Evolutionary conservation across 2,113 vertebrate genomes (phyloP).

Genomic region (Isichthys henryi): DNA sequence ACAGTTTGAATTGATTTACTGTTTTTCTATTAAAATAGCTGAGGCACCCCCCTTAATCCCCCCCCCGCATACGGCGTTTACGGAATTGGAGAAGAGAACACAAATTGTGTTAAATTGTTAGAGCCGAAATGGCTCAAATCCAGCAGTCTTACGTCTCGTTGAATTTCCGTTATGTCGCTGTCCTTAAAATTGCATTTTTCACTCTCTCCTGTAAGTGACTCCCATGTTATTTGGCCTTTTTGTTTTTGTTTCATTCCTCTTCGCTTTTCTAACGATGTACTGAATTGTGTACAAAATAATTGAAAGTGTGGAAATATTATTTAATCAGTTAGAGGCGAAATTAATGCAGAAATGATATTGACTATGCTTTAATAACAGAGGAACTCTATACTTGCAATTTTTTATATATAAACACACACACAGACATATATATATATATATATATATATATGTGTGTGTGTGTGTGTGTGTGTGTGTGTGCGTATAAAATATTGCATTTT

Average conservation of each 20-base stretch:
- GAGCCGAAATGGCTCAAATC: neutral
- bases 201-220: neutral
- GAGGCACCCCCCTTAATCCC: conserved; percentile 3
- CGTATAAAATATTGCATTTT: neutral
- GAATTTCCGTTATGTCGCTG: conserved; percentile 27
- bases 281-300: neutral
- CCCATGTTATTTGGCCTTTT: neutral
- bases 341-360: neutral
- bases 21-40: conserved; percentile 31
- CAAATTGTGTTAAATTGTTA: conserved; percentile 22
- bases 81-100: conserved; percentile 19
- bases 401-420: too few relatives aligned
- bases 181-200: conserved; percentile 1
- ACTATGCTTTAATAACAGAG: neutral
- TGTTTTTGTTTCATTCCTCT: neutral
- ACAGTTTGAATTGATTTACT: conserved; percentile 30
- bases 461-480: too few relatives aligned
- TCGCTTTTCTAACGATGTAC: neutral
- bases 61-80: neutral
- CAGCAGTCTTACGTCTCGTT: conserved; percentile 6
- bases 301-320: neutral
- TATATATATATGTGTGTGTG: too few relatives aligned
- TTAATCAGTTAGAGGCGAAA: neutral
- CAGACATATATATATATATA: too few relatives aligned
- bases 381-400: neutral